Evolutionary conservation across 1,140 invertebrate species (phyloP), one percentile per base, ranked within the genome.

Genomic region (Pectinophora gossypiella): DNA sequence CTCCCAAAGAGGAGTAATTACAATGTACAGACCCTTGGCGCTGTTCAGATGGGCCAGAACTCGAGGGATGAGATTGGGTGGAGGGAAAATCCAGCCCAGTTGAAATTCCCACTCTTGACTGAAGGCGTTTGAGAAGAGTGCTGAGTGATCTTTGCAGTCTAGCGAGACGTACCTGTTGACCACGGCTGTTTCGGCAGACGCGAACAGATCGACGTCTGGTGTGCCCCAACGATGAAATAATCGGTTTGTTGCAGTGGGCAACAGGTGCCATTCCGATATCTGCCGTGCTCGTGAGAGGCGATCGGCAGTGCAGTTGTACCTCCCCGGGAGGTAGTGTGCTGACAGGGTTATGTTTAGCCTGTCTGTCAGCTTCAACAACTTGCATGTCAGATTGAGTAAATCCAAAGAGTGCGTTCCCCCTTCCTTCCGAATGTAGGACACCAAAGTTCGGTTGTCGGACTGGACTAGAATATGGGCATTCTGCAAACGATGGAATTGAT

Each of bases 151-250:
- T 32, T 44, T 61, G 46, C 27, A 54, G 51, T 68, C 58, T 46
- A 45, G 27, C 7, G 59, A 66, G 27, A 66, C 62, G 49, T 74
- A 74, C 1, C n/a, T 40, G 16, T 12, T 51, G 20, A 63, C 50
- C 12, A 69, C 62, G 16, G 59, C 53, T 35, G 65, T 59, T 15
- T 43, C 44, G 3, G 18, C 46, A 6, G 56, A 60, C 7, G 68
- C 71, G 46, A 74, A 74, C 2, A 71, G 51, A 44, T 74, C 71
- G 12, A 74, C 54, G 15, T 56, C 57, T 12, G 68, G 62, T 3
- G 19, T 36, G 18, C 64, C 64, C 61, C 61, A 68, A 36, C 18
- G 45, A 19, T 44, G 35, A 49, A 68, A 68, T 7, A 68, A 64
- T 20, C 12, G n/a, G 5, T 53, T 45, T 49, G 57, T 68, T 20